Evolutionary conservation across 2,888 invertebrate genomes (phyloP), one percentile per base, ranked within the genome.

Genomic region (Lysandra coridon): DNA sequence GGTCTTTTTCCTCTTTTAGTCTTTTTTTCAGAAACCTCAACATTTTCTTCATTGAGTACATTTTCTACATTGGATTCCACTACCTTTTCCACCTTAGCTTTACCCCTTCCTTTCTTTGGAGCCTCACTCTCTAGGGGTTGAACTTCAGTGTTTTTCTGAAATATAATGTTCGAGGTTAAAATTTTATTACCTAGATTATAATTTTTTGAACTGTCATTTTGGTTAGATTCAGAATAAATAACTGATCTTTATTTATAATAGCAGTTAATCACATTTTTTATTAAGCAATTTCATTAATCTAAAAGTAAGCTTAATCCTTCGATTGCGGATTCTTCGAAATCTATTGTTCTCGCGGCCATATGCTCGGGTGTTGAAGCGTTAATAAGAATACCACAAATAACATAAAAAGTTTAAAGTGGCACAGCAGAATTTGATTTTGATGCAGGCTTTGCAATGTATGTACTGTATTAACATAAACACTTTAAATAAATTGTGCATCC

Each of bases 131-230:
- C 91, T 76, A 87, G 83, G 80, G 86, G 85, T 85, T 92, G 91
- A 64, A 88, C 86, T 82, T 92, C 92, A 81, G 88, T 86, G 82
- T 88, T 84, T 89, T 94, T 94, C 94, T 94, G 92, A 76, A 90
- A 90, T 81, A 44, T 53, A 80, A 80, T 79, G 73, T 44, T 14
- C 64, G 75, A 12, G n/a, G 73, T 57, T 69, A 14, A 33, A 33
- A 69, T 69, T 14, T 69, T 69, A 30, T 4, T 62, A 73, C n/a
- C 30, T 30, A 40, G 10, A 49, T 49, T 49, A 49, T 49, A 44
- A 49, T 49, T 10, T 44, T 44, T 44, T 6, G 40, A 6, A 53
- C 53, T 53, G 12, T 14, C 53, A 4, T 57, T 14, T 57, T 17
- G 14, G 4, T 57, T 4, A 17, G 57, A 57, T 57, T 57, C 14